phyloP scores from a whole-genome alignment of 2,113 vertebrate species.

The Daphoenositta chrysoptera region DNA sequence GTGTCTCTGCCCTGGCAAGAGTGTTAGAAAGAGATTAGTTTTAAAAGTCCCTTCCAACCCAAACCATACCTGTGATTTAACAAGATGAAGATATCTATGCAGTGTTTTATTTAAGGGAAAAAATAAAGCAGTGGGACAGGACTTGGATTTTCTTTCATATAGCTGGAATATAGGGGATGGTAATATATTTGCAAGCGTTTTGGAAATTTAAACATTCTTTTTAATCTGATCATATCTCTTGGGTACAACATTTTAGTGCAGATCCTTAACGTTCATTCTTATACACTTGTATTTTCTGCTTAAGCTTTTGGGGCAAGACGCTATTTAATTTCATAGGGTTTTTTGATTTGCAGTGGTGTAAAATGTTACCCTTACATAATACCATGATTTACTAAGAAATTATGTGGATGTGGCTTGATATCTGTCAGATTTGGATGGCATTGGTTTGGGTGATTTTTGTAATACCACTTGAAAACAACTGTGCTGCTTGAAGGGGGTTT shows the following conservation, averaged over 20 bases:
- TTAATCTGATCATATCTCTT: neutral
- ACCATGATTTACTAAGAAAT: neutral
- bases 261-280: neutral
- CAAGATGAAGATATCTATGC: neutral
- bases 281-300: neutral
- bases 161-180: neutral
- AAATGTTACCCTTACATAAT: neutral
- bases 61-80: neutral
- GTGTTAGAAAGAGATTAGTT: neutral
- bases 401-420: neutral
- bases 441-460: neutral
- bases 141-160: neutral
- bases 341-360: neutral
- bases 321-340: neutral
- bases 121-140: neutral
- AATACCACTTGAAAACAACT: neutral
- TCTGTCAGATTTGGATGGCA: neutral
- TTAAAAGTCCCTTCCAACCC: neutral
- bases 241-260: neutral
- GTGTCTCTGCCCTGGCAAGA: neutral
- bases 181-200: neutral
- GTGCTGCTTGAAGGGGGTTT: neutral
- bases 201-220: neutral
- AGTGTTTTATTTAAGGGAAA: neutral
- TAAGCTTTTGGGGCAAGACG: neutral